phyloP scores from a whole-genome alignment of 2,113 vertebrate genomes.

The Bos javanicus region DNA sequence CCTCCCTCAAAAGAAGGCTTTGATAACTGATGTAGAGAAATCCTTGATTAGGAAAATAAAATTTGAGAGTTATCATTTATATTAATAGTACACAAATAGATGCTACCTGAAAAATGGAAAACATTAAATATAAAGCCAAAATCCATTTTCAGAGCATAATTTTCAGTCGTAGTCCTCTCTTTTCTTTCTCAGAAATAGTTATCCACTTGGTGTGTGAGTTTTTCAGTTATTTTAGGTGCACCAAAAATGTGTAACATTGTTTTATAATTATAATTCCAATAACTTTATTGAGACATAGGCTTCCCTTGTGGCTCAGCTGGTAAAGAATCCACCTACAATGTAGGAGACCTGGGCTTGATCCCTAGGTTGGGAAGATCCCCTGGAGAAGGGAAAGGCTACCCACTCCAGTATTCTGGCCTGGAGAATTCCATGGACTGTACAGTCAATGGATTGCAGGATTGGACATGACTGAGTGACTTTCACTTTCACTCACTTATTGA shows the following conservation, averaged over 20 bases:
- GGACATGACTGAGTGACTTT: neutral
- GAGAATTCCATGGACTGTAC: neutral
- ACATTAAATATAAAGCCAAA: neutral
- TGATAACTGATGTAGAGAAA: neutral
- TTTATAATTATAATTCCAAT: neutral
- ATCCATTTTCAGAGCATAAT: neutral
- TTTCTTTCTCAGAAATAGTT: neutral
- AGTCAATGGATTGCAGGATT: neutral
- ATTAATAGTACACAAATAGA: neutral
- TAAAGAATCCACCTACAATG: neutral
- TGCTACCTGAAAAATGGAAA: neutral
- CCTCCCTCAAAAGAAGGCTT: neutral
- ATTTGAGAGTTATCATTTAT: neutral
- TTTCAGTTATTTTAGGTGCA: neutral
- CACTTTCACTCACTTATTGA: neutral
- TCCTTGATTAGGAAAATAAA: neutral
- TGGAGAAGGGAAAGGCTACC: neutral
- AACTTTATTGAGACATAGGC: neutral
- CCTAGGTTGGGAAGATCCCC: neutral
- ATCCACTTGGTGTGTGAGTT: neutral
- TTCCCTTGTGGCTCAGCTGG: neutral
- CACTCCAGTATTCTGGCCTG: neutral
- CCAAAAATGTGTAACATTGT: neutral
- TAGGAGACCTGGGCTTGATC: neutral
- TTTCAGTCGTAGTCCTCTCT: neutral